Evolutionary conservation across 2,797 vertebrate species (phyloP), one percentile per base, ranked within the genome.

Genomic region (Acanthurus leucopareius): DNA sequence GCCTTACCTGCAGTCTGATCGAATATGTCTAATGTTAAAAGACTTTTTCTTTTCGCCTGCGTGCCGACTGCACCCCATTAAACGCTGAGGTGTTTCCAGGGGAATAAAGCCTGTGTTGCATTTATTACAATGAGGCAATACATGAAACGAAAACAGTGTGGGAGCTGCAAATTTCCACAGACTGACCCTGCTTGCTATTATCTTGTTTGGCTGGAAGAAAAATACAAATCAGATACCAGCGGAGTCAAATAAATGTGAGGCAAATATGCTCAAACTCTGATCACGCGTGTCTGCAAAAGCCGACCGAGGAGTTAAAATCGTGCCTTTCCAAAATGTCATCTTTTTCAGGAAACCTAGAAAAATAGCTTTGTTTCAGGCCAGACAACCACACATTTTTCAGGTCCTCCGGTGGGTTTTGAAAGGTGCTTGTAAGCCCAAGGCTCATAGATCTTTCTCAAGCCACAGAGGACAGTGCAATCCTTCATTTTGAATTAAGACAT

Each of bases 401-500:
- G 13, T 73, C 64, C 77, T 84, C 82, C 8, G 1, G 65, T 72
- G 83, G 71, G 57, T 69, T 86, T 82, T 73, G 69, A 82, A 87
- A 87, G 89, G 76, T 88, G 82, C 75, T 69, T 72, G 75, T 77
- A 70, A 75, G 85, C 81, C 80, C 73, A 58, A 28, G 73, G 83
- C 84, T 79, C 82, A 38, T 88, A 81, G 71, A 88, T 88, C 86
- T 88, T 73, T 79, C 67, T 83, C 63, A 73, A 73, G 62, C 77
- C 84, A 44, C 59, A 8, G 72, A 81, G 75, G 73, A 88, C 53
- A 44, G 47, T 45, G 62, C 73, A 79, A 88, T 91, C 79, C 66
- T 86, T 92, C 87, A 90, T 88, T 86, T 73, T 88, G 79, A 89
- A 89, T 89, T 84, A 88, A 88, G 84, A 89, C 67, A 76, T 70